phyloP scores from a whole-genome alignment of 1,140 invertebrate species.

The Drosophila nigromelanica region DNA sequence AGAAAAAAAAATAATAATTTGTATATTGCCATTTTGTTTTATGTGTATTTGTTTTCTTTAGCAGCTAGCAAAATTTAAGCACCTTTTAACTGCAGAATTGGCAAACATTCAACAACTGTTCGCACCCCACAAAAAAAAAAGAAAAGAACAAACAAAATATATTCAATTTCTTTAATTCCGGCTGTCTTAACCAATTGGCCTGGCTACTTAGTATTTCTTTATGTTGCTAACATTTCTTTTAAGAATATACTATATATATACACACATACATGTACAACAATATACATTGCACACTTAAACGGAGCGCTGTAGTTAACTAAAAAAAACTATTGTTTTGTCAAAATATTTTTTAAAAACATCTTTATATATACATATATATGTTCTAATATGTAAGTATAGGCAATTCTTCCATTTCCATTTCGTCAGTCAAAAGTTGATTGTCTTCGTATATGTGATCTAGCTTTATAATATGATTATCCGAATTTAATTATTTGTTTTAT shows the following conservation, averaged over 20 bases:
- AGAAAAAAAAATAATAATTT: slow-evolving; percentile 27
- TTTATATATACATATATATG: no score
- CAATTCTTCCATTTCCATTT: no score
- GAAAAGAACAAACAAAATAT: slow-evolving; percentile 4
- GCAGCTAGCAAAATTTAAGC: slow-evolving; percentile 35
- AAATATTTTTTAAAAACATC: no score
- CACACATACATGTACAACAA: background rate
- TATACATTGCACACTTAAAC: slow-evolving; percentile 15
- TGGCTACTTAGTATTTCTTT: slow-evolving; percentile 53
- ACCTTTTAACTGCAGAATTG: slow-evolving; percentile 30
- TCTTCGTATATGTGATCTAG: no score
- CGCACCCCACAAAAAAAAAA: slow-evolving; percentile 48
- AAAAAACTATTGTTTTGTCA: background rate
- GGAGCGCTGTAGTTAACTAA: slow-evolving; percentile 9
- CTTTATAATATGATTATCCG: no score
- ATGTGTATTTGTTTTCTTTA: slow-evolving; percentile 30
- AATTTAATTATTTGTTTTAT: no score
- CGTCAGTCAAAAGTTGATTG: no score
- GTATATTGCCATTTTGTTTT: slow-evolving; percentile 23
- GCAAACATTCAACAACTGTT: slow-evolving; percentile 24
- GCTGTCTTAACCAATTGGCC: slow-evolving; percentile 57
- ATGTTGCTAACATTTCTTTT: slow-evolving; percentile 57
- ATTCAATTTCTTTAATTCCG: slow-evolving; percentile 37
- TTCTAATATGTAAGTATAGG: no score
- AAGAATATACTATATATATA: slow-evolving; percentile 4